Evolutionary conservation across 2,888 invertebrate species (phyloP).

Genomic region (Kuschelorhynchus macadamiae): DNA sequence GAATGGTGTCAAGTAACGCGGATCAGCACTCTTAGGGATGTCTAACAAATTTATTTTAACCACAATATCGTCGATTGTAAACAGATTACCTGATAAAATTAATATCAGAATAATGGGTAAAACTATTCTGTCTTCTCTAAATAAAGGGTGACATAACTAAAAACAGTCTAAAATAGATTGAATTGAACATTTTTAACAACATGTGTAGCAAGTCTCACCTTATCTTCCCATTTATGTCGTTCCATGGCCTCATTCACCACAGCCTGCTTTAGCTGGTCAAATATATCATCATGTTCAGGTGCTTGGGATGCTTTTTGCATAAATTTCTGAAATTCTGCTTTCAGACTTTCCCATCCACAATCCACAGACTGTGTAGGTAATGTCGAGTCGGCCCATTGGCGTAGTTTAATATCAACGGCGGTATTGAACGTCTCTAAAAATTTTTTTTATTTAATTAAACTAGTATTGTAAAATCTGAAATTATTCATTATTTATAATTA

Average conservation of each 20-base stretch:
- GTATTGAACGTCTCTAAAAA: conserved; percentile 85
- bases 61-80: too few species aligned
- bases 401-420: conserved; percentile 92
- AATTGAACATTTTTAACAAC: too few species aligned
- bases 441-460: neutral
- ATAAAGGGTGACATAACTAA: too few species aligned
- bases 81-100: too few species aligned
- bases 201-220: conserved; percentile 69
- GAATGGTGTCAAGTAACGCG: too few species aligned
- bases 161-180: too few species aligned
- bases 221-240: conserved; percentile 94
- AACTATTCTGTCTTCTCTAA: too few species aligned
- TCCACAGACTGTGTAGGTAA: conserved; percentile 89
- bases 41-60: too few species aligned
- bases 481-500: too few species aligned
- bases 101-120: too few species aligned
- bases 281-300: conserved; percentile 88
- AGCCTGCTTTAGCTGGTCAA: conserved; percentile 88
- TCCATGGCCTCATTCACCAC: conserved; percentile 91
- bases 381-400: conserved; percentile 95
- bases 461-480: neutral
- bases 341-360: conserved; percentile 88
- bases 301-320: conserved; percentile 77
- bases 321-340: conserved; percentile 80
- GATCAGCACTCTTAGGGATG: too few species aligned